Base-by-base conservation (phyloP, 2,888 invertebrate genomes). In the Agrochola circellaris region DNA sequence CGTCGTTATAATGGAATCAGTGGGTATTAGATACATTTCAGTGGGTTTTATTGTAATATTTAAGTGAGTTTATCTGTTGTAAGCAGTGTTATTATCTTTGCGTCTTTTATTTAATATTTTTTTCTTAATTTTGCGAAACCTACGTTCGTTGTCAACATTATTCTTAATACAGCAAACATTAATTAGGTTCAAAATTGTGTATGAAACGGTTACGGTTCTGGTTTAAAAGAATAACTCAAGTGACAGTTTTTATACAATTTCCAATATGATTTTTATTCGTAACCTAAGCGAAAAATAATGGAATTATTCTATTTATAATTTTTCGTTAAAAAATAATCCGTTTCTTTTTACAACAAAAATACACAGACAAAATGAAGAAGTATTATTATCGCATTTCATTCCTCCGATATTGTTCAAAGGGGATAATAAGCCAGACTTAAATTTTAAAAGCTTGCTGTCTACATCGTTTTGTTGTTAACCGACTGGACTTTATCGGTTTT, bases 391-490 rank as follows among this genome's bases (percentile, higher is more conserved):
- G n/a, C 71, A 64, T 86, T 84, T 83, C 67, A 77, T 85, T 80
- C 75, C 58, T 65, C 66, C 70, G 54, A 81, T 84, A 81, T 86
- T 82, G 78, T 84, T 82, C 76, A 81, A 83, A 85, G 76, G 67
- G 81, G 88, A 91, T 88, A 89, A 89, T 85, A 90, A 84, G 83
- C 84, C 70, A 80, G 84, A 84, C 83, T 85, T 81, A 88, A 87
- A 89, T 86, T 91, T 91, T 89, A 89, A 91, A 91, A 90, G 88
- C 88, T 85, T 79, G 54, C 77, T 75, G 80, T 87, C 85, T 88
- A 79, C 86, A 66, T 84, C 68, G 77, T 79, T 90, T 90, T 89
- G 86, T 89, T 89, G 87, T 81, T 86, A 88, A 88, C 88, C 84
- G 81, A 84, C 77, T 73, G 79, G 86, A 83, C 89, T 91, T 88